Evolutionary conservation across 2,113 vertebrate genomes (phyloP).

Genomic region (Psephotus haematonotus): DNA sequence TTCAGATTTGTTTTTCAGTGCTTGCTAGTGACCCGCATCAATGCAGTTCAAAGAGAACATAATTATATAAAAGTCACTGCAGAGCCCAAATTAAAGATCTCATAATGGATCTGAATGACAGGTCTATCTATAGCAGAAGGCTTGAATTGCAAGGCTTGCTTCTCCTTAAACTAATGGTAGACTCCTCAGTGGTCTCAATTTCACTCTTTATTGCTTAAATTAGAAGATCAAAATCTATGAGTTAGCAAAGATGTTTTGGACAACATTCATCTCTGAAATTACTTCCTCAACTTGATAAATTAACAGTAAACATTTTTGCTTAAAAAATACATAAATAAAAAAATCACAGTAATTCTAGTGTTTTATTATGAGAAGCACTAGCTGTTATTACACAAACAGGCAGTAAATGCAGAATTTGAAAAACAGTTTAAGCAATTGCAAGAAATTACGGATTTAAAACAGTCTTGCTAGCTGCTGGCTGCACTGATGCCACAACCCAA

Average conservation of each 20-base stretch:
- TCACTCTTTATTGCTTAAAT: neutral
- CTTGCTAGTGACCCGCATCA: slow-evolving; percentile 59
- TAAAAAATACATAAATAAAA: neutral
- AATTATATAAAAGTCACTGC: slow-evolving; percentile 50
- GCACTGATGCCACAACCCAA: neutral
- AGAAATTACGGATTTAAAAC: neutral
- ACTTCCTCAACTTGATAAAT: neutral
- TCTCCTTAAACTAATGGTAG: slow-evolving; percentile 2
- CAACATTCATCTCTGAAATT: neutral
- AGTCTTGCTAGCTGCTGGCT: neutral
- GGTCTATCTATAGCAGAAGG: slow-evolving; percentile 45
- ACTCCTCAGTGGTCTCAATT: neutral
- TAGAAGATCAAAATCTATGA: neutral
- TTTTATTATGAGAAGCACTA: neutral
- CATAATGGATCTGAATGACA: slow-evolving; percentile 39
- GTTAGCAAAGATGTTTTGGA: slow-evolving; percentile 1
- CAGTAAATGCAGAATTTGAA: neutral
- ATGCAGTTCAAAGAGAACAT: slow-evolving; percentile 41
- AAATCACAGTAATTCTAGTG: neutral
- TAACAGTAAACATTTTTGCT: neutral
- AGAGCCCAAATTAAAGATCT: slow-evolving; percentile 64
- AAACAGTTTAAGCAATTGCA: neutral
- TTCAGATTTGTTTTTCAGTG: slow-evolving; percentile 49
- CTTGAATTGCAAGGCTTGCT: slow-evolving; percentile 6
- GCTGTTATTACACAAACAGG: neutral